These are phyloP conservation scores for Penaeus japonicus DNA, from an alignment of 1,140 invertebrate species.

Conservation along the genomic window DNA sequence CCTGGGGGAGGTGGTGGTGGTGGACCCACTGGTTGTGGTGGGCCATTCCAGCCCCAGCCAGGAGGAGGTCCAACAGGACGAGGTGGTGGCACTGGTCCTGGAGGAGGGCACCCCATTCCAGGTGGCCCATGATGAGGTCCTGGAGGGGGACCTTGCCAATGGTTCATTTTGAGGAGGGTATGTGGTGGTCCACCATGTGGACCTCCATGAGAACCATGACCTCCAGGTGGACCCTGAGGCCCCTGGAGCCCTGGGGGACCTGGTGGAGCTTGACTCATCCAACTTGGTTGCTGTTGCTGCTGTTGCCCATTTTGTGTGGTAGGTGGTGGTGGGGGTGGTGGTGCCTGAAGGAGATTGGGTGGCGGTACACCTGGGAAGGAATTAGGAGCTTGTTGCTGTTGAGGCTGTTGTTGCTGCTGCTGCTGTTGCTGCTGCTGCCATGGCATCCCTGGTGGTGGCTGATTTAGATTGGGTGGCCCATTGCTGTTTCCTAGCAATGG, in stretches of 20 bases:
- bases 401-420: constrained; percentile 38
- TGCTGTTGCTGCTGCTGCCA: constrained; percentile 51
- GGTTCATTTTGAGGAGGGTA: constrained; percentile 51
- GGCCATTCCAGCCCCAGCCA: constrained; percentile 58
- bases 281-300: constrained; percentile 60
- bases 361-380: constrained; percentile 53
- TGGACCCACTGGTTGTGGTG: constrained; percentile 61
- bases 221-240: constrained; percentile 34
- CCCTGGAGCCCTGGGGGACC: constrained; percentile 44
- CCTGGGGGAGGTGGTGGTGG: constrained; percentile 62
- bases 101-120: constrained; percentile 60
- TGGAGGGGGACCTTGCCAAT: constrained; percentile 59
- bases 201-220: constrained; percentile 51
- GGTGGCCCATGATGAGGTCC: constrained; percentile 61
- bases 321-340: constrained; percentile 53
- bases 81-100: constrained; percentile 62
- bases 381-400: constrained; percentile 44
- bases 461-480: constrained; percentile 46
- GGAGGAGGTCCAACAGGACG: constrained; percentile 60
- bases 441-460: constrained; percentile 51
- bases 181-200: constrained; percentile 54
- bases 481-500: constrained; percentile 38
- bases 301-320: constrained; percentile 63
- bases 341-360: constrained; percentile 55
- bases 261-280: constrained; percentile 47